Percentiles rank a stretch among this genome's conserved stretches.
Conservation (phyloP, 1,140 invertebrate species). For the Drosophila ambigua region DNA sequence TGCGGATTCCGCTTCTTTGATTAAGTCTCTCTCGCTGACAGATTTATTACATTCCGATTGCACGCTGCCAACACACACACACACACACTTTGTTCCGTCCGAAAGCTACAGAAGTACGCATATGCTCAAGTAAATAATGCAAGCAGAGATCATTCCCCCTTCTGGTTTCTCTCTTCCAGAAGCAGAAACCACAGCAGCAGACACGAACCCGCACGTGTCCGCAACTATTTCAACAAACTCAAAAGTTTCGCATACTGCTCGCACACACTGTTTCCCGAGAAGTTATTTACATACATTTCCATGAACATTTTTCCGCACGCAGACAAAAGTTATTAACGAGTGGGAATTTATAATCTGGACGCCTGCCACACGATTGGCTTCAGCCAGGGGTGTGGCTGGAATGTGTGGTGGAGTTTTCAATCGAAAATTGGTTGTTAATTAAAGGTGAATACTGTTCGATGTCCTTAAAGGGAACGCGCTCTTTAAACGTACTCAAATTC, state of each 20-base stretch:
- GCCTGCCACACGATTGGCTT: no score
- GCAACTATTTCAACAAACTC: constrained; percentile 35
- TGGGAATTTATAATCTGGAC: constrained; percentile 13
- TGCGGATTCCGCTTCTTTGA: background rate
- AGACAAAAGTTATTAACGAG: constrained; percentile 40
- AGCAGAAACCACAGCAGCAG: no score
- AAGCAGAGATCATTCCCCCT: no score
- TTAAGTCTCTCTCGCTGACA: background rate
- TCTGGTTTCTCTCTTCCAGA: no score
- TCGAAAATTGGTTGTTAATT: background rate
- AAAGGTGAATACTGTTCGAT: constrained; percentile 12
- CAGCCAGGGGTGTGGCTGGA: background rate
- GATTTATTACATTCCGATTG: constrained; percentile 23
- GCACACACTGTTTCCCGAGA: constrained; percentile 25
- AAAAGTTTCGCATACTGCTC: constrained; percentile 35
- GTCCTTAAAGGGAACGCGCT: no score
- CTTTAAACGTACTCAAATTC: no score
- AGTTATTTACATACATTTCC: constrained; percentile 29
- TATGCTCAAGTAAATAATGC: no score
- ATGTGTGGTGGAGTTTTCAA: constrained; percentile 3
- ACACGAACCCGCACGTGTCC: no score
- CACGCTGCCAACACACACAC: no score
- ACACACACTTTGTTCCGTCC: no score
- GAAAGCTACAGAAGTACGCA: no score
- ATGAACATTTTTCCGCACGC: no score